phyloP scores from a whole-genome alignment of 2,113 vertebrate genomes.

The Bostrychus sinensis region DNA sequence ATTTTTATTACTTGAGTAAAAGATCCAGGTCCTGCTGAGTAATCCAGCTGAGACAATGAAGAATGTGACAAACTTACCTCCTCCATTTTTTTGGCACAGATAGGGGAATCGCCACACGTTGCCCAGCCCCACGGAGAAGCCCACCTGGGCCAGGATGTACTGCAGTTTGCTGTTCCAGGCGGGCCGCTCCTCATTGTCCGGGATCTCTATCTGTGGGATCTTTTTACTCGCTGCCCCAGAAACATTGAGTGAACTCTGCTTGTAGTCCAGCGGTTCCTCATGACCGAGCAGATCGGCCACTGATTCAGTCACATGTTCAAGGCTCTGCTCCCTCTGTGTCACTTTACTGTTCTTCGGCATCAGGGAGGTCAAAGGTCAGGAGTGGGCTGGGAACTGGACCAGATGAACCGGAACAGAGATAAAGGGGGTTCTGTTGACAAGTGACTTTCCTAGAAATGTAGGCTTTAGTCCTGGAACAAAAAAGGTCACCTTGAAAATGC shows the following conservation, averaged over 20 bases:
- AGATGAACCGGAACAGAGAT: neutral
- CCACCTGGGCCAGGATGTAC: slow-evolving; percentile 98
- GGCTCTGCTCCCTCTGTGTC: slow-evolving; percentile 92
- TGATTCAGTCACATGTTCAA: slow-evolving; percentile 95
- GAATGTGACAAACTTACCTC: slow-evolving; percentile 87
- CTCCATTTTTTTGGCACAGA: slow-evolving; percentile 98
- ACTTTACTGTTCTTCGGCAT: slow-evolving; percentile 84
- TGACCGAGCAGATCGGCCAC: slow-evolving; percentile 96
- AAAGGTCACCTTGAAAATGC: neutral
- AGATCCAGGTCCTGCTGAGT: no score
- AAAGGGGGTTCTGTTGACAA: neutral
- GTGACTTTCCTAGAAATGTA: neutral
- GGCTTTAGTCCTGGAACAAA: slow-evolving; percentile 48
- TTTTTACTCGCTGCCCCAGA: slow-evolving; percentile 77
- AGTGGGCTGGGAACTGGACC: slow-evolving; percentile 8
- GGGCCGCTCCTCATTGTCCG: slow-evolving; percentile 88
- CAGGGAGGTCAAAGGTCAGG: slow-evolving; percentile 55
- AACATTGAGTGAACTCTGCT: slow-evolving; percentile 85
- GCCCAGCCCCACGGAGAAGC: slow-evolving; percentile 96
- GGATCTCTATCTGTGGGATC: slow-evolving; percentile 83
- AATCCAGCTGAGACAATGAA: no score
- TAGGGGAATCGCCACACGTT: slow-evolving; percentile 99
- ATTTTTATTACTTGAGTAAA: no score
- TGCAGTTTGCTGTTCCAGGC: slow-evolving; percentile 98
- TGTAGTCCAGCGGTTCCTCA: slow-evolving; percentile 94